Percentiles rank a stretch among this genome's conserved stretches.
Evolutionary conservation across 2,888 invertebrate genomes (phyloP).

Genomic region (Acrobasis consociella): DNA sequence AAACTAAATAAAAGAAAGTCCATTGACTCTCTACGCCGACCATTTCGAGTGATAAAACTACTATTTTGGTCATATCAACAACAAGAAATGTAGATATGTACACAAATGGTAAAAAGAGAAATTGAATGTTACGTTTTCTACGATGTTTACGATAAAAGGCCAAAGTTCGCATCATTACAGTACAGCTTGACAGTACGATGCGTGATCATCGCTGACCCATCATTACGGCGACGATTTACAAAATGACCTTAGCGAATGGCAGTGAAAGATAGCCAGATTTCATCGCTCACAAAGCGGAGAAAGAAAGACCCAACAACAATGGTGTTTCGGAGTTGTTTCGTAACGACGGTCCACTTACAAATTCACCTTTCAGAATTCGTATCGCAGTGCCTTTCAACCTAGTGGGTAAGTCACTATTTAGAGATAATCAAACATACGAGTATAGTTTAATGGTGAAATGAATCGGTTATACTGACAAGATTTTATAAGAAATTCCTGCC

Average conservation of each 20-base stretch:
- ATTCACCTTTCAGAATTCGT: conserved; percentile 44
- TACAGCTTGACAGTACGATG: conserved; percentile 50
- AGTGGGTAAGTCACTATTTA: conserved; percentile 30
- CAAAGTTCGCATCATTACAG: conserved; percentile 53
- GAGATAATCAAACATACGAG: too few species aligned
- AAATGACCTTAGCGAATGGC: conserved; percentile 58
- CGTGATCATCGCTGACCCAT: conserved; percentile 53
- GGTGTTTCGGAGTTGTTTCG: conserved; percentile 29
- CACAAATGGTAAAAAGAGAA: conserved; percentile 23
- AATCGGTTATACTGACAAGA: too few species aligned
- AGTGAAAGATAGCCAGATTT: conserved; percentile 50
- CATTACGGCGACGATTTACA: conserved; percentile 56
- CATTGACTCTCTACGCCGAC: too few species aligned
- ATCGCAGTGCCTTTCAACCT: conserved; percentile 46
- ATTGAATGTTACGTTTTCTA: conserved; percentile 29
- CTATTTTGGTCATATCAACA: too few species aligned
- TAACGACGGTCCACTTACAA: conserved; percentile 23
- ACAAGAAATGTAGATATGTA: conserved; percentile 1
- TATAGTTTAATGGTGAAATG: too few species aligned
- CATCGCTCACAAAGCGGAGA: conserved; percentile 40
- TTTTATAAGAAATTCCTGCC: too few species aligned
- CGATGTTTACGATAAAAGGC: conserved; percentile 43
- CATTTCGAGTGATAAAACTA: too few species aligned
- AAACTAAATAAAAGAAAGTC: too few species aligned
- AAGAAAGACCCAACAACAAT: conserved; percentile 23